phyloP scores from a whole-genome alignment of 2,797 vertebrate species.

The Odontamblyopus rebecca region DNA sequence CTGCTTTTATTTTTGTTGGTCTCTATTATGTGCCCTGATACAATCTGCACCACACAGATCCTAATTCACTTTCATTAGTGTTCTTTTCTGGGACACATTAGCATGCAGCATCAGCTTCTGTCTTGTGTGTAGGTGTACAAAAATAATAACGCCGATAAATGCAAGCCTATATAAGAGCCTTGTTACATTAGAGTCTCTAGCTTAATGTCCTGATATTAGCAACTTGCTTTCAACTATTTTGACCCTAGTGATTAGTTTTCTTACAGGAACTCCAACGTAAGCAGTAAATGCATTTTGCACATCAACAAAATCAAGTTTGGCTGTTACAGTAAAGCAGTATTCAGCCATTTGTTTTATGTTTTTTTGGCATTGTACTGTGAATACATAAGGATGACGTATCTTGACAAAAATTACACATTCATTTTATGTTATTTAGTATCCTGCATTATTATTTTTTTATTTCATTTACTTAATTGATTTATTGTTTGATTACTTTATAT shows the following conservation, averaged over 20 bases:
- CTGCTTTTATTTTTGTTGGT: conserved; percentile 8
- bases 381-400: too few species aligned
- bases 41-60: conserved; percentile 48
- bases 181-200: neutral
- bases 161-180: neutral
- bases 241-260: neutral
- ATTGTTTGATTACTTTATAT: too few species aligned
- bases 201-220: neutral
- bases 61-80: conserved; percentile 61
- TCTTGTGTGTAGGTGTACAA: conserved; percentile 46
- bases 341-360: too few species aligned
- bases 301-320: neutral
- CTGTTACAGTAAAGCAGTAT: neutral
- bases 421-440: too few species aligned
- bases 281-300: neutral
- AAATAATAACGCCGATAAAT: conserved; percentile 48
- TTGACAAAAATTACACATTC: too few species aligned
- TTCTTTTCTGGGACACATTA: conserved; percentile 60
- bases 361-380: too few species aligned
- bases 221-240: neutral
- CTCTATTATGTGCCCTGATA: conserved; percentile 40
- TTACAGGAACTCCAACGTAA: neutral
- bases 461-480: too few species aligned
- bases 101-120: conserved; percentile 38
- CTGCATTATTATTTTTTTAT: too few species aligned